A percentile compares a stretch with the other conserved stretches of the same genome.
phyloP scores from a whole-genome alignment of 2,797 vertebrate genomes.

The Peromyscus eremicus region DNA sequence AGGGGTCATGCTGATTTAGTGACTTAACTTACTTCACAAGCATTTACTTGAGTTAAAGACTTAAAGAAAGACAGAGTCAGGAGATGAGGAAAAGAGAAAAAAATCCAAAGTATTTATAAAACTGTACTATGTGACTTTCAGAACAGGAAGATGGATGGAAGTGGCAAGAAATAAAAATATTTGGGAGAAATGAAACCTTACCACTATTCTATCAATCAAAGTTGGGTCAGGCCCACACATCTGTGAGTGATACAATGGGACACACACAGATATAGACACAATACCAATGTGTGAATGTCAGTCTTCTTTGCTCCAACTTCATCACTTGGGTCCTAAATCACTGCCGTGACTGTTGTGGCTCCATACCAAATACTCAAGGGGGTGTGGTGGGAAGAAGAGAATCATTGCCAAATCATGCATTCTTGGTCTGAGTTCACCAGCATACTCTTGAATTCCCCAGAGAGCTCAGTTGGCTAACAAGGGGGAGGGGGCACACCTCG shows the following conservation, averaged over 20 bases:
- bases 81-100: background rate
- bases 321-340: background rate
- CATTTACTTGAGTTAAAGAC: background rate
- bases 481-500: background rate
- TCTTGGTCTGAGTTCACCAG: conserved; percentile 25
- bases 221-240: background rate
- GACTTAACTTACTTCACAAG: background rate
- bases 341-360: background rate
- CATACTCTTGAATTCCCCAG: background rate
- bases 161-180: background rate
- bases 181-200: background rate
- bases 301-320: background rate
- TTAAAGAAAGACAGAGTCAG: background rate
- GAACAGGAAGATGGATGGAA: background rate
- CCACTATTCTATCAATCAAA: background rate
- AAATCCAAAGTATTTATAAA: background rate
- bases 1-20: background rate
- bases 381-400: background rate
- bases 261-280: background rate
- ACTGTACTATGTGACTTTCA: background rate
- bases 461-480: background rate
- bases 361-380: background rate
- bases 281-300: background rate
- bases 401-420: background rate
- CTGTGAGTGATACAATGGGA: rapidly evolving